These are phyloP conservation scores for Dione vanillae DNA, from an alignment of 2,888 invertebrate species.

Conservation along the genomic window DNA sequence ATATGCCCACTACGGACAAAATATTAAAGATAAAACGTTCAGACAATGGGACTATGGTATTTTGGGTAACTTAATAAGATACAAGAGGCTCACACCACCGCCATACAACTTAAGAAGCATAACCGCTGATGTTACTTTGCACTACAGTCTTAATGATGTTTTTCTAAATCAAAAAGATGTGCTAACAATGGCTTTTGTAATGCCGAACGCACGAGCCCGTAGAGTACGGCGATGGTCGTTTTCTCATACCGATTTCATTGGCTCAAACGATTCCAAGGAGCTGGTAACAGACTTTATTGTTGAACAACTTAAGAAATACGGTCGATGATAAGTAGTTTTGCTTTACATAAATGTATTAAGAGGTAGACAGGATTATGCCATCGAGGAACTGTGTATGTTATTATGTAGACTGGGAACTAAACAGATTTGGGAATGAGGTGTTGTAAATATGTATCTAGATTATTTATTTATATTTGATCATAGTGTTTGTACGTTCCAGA, in stretches of 20 bases:
- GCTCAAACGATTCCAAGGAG: constrained; percentile 43
- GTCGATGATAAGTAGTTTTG: constrained; percentile 11
- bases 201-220: constrained; percentile 45
- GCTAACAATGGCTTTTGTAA: constrained; percentile 47
- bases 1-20: constrained; percentile 70
- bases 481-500: background rate
- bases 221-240: constrained; percentile 47
- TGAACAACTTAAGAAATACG: constrained; percentile 40
- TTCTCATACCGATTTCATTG: constrained; percentile 48
- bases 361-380: background rate
- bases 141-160: constrained; percentile 49
- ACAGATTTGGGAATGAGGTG: background rate
- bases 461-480: constrained; percentile 4
- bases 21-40: constrained; percentile 63
- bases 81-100: constrained; percentile 59
- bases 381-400: background rate
- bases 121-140: constrained; percentile 47
- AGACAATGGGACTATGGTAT: constrained; percentile 61
- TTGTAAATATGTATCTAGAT: background rate
- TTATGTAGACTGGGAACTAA: constrained; percentile 6
- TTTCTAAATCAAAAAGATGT: constrained; percentile 49
- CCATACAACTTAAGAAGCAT: constrained; percentile 53
- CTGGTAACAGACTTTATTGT: constrained; percentile 49
- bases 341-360: background rate
- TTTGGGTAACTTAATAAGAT: constrained; percentile 53